These are phyloP conservation scores for Aselliscus stoliczkanus DNA, from an alignment of 2,797 vertebrate genomes.

Conservation along the genomic window DNA sequence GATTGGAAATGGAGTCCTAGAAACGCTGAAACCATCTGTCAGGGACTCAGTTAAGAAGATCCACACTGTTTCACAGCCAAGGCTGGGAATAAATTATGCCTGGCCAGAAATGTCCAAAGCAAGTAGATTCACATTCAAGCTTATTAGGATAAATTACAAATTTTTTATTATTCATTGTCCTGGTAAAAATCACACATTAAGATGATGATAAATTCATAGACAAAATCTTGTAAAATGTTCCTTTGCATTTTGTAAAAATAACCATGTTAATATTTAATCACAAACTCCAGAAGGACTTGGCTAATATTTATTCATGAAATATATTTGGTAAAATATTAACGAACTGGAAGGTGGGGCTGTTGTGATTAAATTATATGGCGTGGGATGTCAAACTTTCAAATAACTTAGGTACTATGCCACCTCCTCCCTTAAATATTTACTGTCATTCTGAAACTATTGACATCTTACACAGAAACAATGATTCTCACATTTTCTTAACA, in stretches of 20 bases:
- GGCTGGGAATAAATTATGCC: constrained; percentile 84
- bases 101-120: constrained; percentile 80
- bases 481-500: constrained; percentile 38
- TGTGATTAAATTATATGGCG: constrained; percentile 71
- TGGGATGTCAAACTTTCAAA: constrained; percentile 57
- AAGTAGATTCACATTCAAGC: constrained; percentile 79
- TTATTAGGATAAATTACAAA: constrained; percentile 81
- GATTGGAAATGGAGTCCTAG: constrained; percentile 83
- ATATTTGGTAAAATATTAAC: constrained; percentile 66
- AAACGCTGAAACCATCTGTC: constrained; percentile 87
- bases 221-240: constrained; percentile 46
- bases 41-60: constrained; percentile 85
- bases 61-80: constrained; percentile 84
- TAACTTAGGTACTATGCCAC: constrained; percentile 42
- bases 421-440: constrained; percentile 58
- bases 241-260: constrained; percentile 60
- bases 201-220: constrained; percentile 67
- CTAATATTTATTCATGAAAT: constrained; percentile 75
- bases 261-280: constrained; percentile 70
- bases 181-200: constrained; percentile 77
- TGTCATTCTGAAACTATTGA: constrained; percentile 62
- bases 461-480: constrained; percentile 43
- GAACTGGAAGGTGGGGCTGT: background rate
- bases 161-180: constrained; percentile 78
- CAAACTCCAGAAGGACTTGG: constrained; percentile 45